Conservation (phyloP, 2,888 invertebrate species). For the Heliconius sara region DNA sequence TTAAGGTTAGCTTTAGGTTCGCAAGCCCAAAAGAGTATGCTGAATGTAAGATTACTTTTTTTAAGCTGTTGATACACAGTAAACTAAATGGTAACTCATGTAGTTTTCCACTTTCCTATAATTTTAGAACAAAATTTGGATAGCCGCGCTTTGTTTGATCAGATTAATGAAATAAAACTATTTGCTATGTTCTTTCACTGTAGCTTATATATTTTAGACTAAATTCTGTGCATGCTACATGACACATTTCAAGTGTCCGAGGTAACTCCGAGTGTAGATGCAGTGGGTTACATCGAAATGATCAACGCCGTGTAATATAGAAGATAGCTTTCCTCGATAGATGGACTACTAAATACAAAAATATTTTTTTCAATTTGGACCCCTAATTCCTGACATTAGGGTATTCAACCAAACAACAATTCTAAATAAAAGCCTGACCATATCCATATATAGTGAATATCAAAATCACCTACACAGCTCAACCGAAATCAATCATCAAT, state of each 20-base stretch:
- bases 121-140: background rate
- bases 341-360: background rate
- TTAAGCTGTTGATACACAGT: no score
- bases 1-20: background rate
- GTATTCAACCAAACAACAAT: background rate
- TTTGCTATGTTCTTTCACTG: no score
- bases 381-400: background rate
- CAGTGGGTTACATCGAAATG: background rate
- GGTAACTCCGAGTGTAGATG: background rate
- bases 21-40: no score
- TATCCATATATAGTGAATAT: background rate
- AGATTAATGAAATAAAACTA: no score
- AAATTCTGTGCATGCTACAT: background rate
- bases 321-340: background rate
- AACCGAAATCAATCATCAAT: constrained; percentile 72
- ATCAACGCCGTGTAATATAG: no score
- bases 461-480: constrained; percentile 18
- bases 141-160: background rate
- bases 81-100: no score
- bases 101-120: background rate
- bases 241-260: background rate
- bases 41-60: no score
- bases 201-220: no score
- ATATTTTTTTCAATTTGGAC: background rate
- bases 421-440: background rate